These are phyloP conservation scores for Macrobrachium rosenbergii DNA, from an alignment of 1,140 invertebrate species.

Conservation along the genomic window DNA sequence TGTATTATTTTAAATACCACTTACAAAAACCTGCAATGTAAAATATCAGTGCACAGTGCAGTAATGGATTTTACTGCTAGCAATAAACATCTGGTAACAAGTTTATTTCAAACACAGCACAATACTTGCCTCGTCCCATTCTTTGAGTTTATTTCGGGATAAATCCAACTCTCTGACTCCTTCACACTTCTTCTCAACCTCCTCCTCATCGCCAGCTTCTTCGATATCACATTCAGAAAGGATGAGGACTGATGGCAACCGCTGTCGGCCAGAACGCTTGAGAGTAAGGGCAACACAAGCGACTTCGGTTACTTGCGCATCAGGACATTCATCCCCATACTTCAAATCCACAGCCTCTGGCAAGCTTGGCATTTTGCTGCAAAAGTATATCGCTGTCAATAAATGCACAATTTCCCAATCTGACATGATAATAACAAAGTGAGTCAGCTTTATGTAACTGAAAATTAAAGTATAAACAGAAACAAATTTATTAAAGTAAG, in stretches of 20 bases:
- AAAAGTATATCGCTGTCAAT: too few species aligned
- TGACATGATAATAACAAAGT: not conserved
- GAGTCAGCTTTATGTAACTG: too few species aligned
- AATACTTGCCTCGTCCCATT: slow-evolving; percentile 59
- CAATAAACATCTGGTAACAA: too few species aligned
- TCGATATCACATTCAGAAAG: slow-evolving; percentile 65
- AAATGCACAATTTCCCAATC: too few species aligned
- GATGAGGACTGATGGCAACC: slow-evolving; percentile 62
- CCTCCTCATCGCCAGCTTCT: slow-evolving; percentile 62
- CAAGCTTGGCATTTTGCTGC: slow-evolving; percentile 63
- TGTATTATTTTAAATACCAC: too few species aligned
- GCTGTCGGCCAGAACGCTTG: slow-evolving; percentile 49
- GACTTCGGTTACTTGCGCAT: slow-evolving; percentile 59
- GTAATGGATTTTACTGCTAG: too few species aligned
- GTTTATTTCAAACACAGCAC: too few species aligned
- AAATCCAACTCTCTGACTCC: slow-evolving; percentile 63
- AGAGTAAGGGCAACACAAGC: slow-evolving; percentile 63
- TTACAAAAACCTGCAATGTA: too few species aligned
- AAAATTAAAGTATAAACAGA: not conserved
- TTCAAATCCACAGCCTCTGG: slow-evolving; percentile 64
- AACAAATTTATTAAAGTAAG: too few species aligned
- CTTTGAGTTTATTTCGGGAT: slow-evolving; percentile 63
- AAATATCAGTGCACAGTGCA: too few species aligned
- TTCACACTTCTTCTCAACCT: slow-evolving; percentile 62
- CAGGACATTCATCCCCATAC: slow-evolving; percentile 59